Evolutionary conservation across 2,888 invertebrate species (phyloP), one percentile per base, ranked within the genome.

Genomic region (Sympetrum striolatum): DNA sequence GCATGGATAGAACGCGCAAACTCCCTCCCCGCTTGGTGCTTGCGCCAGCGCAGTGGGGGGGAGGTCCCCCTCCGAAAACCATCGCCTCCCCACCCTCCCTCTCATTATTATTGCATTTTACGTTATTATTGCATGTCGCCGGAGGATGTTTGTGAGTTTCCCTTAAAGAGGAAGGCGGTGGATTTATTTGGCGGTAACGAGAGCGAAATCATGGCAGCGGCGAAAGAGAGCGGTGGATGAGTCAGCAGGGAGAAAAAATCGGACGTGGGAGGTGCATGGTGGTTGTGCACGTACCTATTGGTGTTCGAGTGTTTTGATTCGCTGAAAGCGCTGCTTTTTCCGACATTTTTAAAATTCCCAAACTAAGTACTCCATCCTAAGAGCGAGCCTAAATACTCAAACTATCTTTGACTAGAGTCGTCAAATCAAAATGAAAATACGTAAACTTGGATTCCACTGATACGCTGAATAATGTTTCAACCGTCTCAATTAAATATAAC

Each of bases 1-100:
- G 86, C 64, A 86, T 86, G 60, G 86, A 73, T 64, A 64, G 64
- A 82, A 82, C 82, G 82, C 82, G 82, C 82, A 82, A 82, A 58
- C 82, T 60, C 86, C 81, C 18, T 58, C 73, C 73, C 25, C 73
- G 37, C 60, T 64, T 86, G 60, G 64, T 58, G 86, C 86, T 86
- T 86, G 86, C 86, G 86, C 86, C 60, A 86, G 86, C 86, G 86
- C 60, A 31, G 4, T 31, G 73, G 73, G 25, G 73, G 31, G 73
- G 73, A 31, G 73, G 31, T 2, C n/a, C 35, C 35, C 35, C 35
- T 3, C 53, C 81, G 6, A 25, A 14, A 25, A 53, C n/a, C 64
- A 35, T 14, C 35, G 44, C 4, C 35, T 22, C 82, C 82, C 82
- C 58, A 18, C 25, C 82, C 53, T 53, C 48, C 58, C 82, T 53